Conservation (phyloP, 2,888 invertebrate species). For the Elaeidobius kamerunicus region DNA sequence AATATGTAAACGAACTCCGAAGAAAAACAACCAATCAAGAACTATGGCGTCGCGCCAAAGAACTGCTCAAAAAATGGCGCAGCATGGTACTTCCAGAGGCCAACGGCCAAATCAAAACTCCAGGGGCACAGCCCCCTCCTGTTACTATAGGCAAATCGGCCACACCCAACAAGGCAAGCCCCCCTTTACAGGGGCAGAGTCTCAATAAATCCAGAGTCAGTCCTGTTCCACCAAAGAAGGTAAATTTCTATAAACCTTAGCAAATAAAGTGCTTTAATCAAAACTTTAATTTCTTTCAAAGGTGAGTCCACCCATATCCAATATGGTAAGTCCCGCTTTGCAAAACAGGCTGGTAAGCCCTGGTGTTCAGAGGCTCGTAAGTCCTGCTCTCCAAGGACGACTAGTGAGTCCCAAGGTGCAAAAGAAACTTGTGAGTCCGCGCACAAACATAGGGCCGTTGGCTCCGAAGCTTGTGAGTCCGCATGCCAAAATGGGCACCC, state of each 20-base stretch:
- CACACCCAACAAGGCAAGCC: constrained; percentile 1
- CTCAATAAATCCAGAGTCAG: constrained; percentile 5
- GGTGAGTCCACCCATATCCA: constrained; percentile 23
- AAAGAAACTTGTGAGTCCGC: constrained; percentile 8
- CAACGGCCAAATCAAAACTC: constrained; percentile 46
- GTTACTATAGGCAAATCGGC: no score
- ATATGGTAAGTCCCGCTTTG: constrained; percentile 21
- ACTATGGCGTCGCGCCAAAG: constrained; percentile 86
- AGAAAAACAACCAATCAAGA: constrained; percentile 80
- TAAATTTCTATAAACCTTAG: not conserved
- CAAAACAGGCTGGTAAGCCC: constrained; percentile 19
- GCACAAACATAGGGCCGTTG: not conserved
- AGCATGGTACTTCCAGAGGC: constrained; percentile 70
- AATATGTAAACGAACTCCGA: constrained; percentile 88
- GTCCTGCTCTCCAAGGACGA: constrained; percentile 10
- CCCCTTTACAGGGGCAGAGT: constrained; percentile 14
- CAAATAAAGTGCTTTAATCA: no score
- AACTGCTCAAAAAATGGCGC: constrained; percentile 89
- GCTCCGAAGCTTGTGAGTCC: not conserved
- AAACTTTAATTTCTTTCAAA: constrained; percentile 13
- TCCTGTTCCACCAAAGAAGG: constrained; percentile 17
- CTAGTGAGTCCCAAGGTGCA: constrained; percentile 3
- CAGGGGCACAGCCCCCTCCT: constrained; percentile 35
- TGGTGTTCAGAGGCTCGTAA: constrained; percentile 13
- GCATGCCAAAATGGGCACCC: no score